Evolutionary conservation across 2,797 vertebrate genomes (phyloP).

Genomic region (Botia almorhae): DNA sequence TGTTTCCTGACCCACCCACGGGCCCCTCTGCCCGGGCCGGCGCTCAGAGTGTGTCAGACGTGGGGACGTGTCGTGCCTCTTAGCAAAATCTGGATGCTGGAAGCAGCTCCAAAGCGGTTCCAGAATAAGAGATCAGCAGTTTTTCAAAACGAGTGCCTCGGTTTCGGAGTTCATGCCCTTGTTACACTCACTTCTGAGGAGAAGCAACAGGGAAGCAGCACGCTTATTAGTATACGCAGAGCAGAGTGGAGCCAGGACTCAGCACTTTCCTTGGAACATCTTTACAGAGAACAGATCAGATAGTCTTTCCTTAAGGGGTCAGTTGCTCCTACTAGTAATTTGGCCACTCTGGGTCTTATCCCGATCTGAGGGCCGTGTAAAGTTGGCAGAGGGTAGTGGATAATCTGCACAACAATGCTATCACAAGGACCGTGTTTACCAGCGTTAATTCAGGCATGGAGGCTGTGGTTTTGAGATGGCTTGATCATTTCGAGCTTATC

Average conservation of each 20-base stretch:
- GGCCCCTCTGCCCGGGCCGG: constrained; percentile 41
- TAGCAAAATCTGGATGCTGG: constrained; percentile 58
- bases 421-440: constrained; percentile 33
- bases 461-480: constrained; percentile 30
- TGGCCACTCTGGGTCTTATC: constrained; percentile 9
- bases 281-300: constrained; percentile 6
- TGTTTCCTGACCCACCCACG: constrained; percentile 60
- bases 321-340: constrained; percentile 13
- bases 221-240: constrained; percentile 42
- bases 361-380: neutral
- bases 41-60: constrained; percentile 43
- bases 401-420: constrained; percentile 28
- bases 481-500: constrained; percentile 42
- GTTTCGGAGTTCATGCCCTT: constrained; percentile 31
- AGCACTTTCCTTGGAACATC: constrained; percentile 16
- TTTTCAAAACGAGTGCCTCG: constrained; percentile 23
- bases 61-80: constrained; percentile 61
- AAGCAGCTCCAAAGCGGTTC: constrained; percentile 36
- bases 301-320: neutral
- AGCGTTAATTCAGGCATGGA: constrained; percentile 32
- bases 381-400: neutral
- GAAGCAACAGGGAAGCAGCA: constrained; percentile 39
- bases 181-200: constrained; percentile 49
- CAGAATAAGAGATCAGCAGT: constrained; percentile 49
- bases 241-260: constrained; percentile 9